Base-by-base conservation (phyloP, 2,888 invertebrate genomes). In the Dasypogon diadema region DNA sequence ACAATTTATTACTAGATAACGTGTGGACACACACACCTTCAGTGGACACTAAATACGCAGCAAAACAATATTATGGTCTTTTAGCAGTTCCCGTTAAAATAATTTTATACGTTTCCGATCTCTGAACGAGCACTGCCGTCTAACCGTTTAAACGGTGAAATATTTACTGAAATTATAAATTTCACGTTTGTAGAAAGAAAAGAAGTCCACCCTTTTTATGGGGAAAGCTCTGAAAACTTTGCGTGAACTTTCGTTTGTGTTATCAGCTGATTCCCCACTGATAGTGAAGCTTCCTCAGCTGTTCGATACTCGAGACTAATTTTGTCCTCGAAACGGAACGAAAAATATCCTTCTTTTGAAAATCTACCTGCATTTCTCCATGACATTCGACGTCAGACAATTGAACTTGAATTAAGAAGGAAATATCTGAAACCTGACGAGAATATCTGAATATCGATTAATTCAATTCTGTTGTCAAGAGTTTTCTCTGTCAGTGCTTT, bases 231-330 rank as follows among this genome's bases (percentile, higher is more conserved):
- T 21, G 12, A 21, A 22, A 60, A 60, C 16, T 16, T 60, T 60
- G 2, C 37, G 34, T 34, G 18, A 60, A 2, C 12, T 58, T 37
- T 37, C 37, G 5, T 42, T 16, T 60, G 10, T 16, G 4, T 12
- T 37, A 60, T 42, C 60, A 60, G 60, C 60, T 60, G 60, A 34
- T 60, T 60, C 21, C n/a, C n/a, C n/a, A 10, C 60, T 60, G 60
- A 60, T 60, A 60, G 21, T 34, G 37, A 60, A 60, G 60, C 60
- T 60, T 60, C 60, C 37, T 60, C 60, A 60, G 60, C 60, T 60
- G 60, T 14, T 60, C 60, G 60, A 21, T 16, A 30, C 60, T 16
- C 60, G 42, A 42, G 3, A 42, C 8, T 42, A 3, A 8, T n/a
- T n/a, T n/a, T n/a, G n/a, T 30, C 34, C 34, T 30, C 6, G 5